A percentile compares a stretch with the other conserved stretches of the same genome.
Conservation (phyloP, 2,113 vertebrate species). For the Zootoca vivipara region DNA sequence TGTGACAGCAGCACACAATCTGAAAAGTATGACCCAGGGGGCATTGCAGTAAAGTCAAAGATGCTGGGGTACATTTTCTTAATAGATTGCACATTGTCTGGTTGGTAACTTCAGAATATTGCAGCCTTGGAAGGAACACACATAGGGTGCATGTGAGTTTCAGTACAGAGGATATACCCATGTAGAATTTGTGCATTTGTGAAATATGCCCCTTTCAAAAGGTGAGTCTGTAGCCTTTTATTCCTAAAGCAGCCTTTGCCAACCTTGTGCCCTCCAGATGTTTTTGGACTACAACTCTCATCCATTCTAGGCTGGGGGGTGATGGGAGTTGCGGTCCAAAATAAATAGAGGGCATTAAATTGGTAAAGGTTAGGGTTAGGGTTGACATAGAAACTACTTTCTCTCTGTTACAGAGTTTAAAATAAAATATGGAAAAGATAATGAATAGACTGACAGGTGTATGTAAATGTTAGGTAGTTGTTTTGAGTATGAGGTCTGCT, state of each 20-base stretch:
- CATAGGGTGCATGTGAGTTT: background rate
- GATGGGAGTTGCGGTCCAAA: too few species aligned
- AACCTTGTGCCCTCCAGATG: too few species aligned
- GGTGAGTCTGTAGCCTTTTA: fast-evolving
- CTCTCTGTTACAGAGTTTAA: background rate
- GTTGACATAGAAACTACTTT: background rate
- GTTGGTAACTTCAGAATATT: background rate
- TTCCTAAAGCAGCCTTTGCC: too few species aligned
- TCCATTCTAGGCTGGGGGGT: too few species aligned
- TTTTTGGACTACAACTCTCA: too few species aligned
- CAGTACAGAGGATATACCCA: too few species aligned
- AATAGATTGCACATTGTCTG: background rate
- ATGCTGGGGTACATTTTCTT: background rate
- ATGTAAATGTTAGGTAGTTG: background rate
- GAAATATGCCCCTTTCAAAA: background rate
- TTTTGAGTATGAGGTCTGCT: background rate
- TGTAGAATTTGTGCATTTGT: background rate
- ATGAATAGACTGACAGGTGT: background rate
- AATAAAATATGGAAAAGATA: background rate
- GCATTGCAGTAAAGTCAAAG: background rate
- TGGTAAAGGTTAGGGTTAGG: too few species aligned
- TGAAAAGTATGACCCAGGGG: background rate
- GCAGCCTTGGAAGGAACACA: background rate
- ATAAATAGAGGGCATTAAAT: too few species aligned
- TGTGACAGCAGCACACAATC: background rate